These are phyloP conservation scores for Limnephilus auricula DNA, from an alignment of 2,888 invertebrate species.

Conservation along the genomic window DNA sequence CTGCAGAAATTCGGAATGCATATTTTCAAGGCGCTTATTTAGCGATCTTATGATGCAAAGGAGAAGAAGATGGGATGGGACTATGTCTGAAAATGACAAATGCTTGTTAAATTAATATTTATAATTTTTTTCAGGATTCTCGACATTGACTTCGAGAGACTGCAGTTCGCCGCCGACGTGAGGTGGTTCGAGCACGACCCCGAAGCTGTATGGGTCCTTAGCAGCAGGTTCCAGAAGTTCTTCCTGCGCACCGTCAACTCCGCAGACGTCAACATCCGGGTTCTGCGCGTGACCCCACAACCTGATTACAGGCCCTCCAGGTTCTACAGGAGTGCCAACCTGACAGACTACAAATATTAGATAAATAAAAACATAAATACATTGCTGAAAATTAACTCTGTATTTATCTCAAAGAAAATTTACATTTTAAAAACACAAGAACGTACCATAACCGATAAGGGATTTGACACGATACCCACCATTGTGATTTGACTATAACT, in stretches of 20 bases:
- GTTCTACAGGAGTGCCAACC: conserved; percentile 73
- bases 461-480: not conserved
- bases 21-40: too few relatives aligned
- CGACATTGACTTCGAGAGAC: conserved; percentile 83
- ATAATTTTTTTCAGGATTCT: conserved; percentile 78
- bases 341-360: conserved; percentile 68
- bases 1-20: too few relatives aligned
- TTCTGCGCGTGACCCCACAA: conserved; percentile 76
- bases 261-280: conserved; percentile 84
- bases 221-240: conserved; percentile 89
- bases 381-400: not conserved
- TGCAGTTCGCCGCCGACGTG: conserved; percentile 89
- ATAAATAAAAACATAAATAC: not conserved
- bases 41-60: too few relatives aligned
- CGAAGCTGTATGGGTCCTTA: conserved; percentile 84
- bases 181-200: conserved; percentile 83
- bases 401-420: not conserved
- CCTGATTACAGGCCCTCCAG: conserved; percentile 68
- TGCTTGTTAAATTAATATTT: not conserved
- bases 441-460: too few relatives aligned
- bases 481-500: not conserved
- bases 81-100: not conserved
- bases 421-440: too few relatives aligned
- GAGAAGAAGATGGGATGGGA: too few relatives aligned
- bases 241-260: conserved; percentile 83